Conservation (phyloP, 2,113 vertebrate genomes). For the Micronycteris hirsuta region DNA sequence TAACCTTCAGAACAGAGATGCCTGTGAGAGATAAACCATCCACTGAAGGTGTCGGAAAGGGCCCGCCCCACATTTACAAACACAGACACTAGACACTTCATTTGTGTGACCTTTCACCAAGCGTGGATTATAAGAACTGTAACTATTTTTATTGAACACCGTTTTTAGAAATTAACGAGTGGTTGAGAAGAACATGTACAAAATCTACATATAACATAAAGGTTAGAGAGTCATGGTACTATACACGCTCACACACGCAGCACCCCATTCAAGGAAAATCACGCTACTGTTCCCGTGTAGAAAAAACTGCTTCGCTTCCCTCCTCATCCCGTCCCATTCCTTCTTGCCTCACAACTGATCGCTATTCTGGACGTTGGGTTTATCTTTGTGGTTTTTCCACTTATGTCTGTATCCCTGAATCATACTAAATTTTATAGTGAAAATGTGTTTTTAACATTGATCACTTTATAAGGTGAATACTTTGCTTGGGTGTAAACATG, state of each 20-base stretch:
- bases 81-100: neutral
- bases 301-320: neutral
- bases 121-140: neutral
- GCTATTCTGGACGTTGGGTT: neutral
- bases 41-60: neutral
- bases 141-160: neutral
- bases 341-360: neutral
- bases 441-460: neutral
- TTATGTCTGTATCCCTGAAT: neutral
- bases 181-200: neutral
- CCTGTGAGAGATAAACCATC: neutral
- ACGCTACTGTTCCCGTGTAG: too few species aligned
- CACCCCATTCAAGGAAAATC: neutral
- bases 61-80: neutral
- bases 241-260: neutral
- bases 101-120: neutral
- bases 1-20: conserved; percentile 14
- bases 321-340: neutral
- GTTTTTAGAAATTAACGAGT: conserved; percentile 10
- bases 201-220: neutral
- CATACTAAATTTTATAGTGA: neutral
- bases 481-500: neutral
- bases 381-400: neutral
- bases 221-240: neutral
- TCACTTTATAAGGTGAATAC: neutral